These are phyloP conservation scores for Thysanoteuthis rhombus DNA, from an alignment of 2,888 invertebrate genomes.

Conservation along the genomic window DNA sequence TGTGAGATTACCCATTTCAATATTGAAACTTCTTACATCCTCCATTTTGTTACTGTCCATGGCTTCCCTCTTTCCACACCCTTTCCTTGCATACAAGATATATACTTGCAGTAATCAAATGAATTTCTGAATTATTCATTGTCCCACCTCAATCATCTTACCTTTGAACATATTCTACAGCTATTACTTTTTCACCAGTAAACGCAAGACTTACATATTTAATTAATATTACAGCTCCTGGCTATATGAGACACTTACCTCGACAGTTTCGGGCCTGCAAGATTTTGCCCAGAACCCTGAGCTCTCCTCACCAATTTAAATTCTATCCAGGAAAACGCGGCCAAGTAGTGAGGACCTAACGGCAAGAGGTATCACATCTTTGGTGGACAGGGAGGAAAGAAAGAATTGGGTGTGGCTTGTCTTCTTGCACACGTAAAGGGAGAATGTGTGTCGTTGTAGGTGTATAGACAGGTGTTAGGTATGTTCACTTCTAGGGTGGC, in stretches of 20 bases:
- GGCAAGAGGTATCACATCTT: not conserved
- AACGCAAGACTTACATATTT: slow-evolving; percentile 12
- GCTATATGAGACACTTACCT: not conserved
- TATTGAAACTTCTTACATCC: not conserved
- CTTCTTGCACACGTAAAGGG: not conserved
- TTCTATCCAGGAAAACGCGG: not conserved
- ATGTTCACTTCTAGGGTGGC: not conserved
- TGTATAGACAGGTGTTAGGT: not conserved
- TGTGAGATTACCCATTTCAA: not conserved
- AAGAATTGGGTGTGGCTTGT: not conserved
- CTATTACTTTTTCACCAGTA: not conserved
- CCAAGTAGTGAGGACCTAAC: not conserved
- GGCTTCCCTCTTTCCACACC: not conserved
- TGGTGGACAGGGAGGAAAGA: not conserved
- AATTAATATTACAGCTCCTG: not conserved
- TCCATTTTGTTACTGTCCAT: not conserved
- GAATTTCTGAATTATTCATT: not conserved
- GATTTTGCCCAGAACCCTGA: not conserved
- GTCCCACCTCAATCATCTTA: not conserved
- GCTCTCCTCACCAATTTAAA: not conserved
- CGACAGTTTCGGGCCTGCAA: not conserved
- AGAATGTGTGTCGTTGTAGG: not conserved
- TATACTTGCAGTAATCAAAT: not conserved
- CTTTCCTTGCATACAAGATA: not conserved
- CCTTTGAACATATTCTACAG: not conserved